Evolutionary conservation across 2,888 invertebrate species (phyloP).

Genomic region (Laothoe populi): DNA sequence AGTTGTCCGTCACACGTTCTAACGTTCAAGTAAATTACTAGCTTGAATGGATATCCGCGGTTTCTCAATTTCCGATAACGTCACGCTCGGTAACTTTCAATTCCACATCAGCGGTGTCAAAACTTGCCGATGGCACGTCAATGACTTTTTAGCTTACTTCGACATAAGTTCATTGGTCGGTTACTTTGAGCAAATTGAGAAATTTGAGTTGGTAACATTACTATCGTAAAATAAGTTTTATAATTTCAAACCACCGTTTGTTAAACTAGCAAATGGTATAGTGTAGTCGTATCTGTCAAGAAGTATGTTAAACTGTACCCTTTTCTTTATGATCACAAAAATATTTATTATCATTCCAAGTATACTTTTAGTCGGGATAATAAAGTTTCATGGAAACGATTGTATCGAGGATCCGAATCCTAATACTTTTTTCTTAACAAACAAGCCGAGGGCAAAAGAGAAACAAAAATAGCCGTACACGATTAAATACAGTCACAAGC

Average conservation of each 20-base stretch:
- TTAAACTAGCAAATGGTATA: too few relatives aligned
- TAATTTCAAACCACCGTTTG: too few relatives aligned
- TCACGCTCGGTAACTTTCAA: slow-evolving; percentile 35
- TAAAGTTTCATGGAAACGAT: background rate
- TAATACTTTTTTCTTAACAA: background rate
- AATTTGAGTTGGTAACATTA: too few relatives aligned
- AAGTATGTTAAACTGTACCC: too few relatives aligned
- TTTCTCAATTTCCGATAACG: slow-evolving; percentile 44
- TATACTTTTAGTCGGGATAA: too few relatives aligned
- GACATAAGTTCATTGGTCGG: background rate
- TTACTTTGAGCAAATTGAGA: background rate
- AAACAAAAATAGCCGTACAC: background rate
- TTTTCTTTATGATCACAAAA: too few relatives aligned
- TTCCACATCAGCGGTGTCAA: slow-evolving; percentile 39
- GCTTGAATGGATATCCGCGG: slow-evolving; percentile 38
- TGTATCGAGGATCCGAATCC: background rate
- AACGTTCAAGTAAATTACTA: slow-evolving; percentile 35
- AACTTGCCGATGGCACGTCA: background rate
- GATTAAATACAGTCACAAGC: background rate
- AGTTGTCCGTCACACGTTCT: slow-evolving; percentile 5
- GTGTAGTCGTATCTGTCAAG: too few relatives aligned
- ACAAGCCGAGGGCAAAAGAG: background rate
- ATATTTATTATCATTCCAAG: too few relatives aligned
- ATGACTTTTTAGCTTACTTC: background rate
- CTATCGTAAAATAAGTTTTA: too few relatives aligned